A percentile compares a stretch with the other conserved stretches of the same genome.
Evolutionary conservation across 2,113 vertebrate species (phyloP).

Genomic region (Candoia aspera): DNA sequence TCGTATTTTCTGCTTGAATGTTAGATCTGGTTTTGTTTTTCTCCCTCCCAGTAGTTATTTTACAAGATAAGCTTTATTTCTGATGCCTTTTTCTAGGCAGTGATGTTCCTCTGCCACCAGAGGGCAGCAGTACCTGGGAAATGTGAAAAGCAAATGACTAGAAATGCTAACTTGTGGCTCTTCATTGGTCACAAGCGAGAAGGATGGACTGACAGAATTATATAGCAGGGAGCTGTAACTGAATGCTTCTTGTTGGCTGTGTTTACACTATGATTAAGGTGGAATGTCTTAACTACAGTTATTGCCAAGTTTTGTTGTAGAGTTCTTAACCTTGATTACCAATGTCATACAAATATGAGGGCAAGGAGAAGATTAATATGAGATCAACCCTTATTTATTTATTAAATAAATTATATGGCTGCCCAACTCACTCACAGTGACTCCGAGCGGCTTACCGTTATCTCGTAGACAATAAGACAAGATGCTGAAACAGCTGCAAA

Average conservation of each 20-base stretch:
- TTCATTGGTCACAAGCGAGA: background rate
- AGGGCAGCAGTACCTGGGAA: background rate
- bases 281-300: background rate
- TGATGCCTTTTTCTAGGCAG: background rate
- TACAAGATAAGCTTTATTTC: background rate
- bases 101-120: background rate
- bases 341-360: background rate
- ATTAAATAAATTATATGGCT: background rate
- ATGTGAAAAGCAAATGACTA: background rate
- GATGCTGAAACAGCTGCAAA: background rate
- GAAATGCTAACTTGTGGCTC: background rate
- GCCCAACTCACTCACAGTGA: background rate
- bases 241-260: background rate
- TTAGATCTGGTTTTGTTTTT: background rate
- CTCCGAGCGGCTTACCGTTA: background rate
- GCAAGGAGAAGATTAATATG: background rate
- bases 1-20: background rate
- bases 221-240: background rate
- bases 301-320: background rate
- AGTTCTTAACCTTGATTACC: background rate
- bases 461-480: background rate
- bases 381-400: background rate
- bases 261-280: background rate
- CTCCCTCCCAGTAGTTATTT: background rate
- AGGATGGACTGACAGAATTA: too few species aligned